Evolutionary conservation across 2,888 invertebrate species (phyloP).

Genomic region (Charanyca ferruginea): DNA sequence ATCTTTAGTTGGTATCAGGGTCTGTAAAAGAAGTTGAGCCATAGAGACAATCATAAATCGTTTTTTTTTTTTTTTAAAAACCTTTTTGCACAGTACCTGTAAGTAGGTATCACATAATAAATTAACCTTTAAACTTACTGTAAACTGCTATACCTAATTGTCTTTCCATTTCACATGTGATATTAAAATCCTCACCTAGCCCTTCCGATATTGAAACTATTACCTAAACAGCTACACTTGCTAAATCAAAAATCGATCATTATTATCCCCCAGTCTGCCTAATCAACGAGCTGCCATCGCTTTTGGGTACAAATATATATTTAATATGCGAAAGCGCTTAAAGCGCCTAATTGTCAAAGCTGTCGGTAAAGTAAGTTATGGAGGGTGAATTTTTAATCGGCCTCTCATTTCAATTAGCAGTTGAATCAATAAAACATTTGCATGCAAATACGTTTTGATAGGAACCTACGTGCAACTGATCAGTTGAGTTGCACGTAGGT

Average conservation of each 20-base stretch:
- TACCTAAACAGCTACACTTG: background rate
- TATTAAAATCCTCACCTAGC: background rate
- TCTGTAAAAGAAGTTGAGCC: too few relatives aligned
- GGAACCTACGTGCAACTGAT: constrained; percentile 63
- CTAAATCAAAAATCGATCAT: constrained; percentile 54
- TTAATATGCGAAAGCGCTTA: constrained; percentile 66
- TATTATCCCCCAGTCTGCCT: constrained; percentile 34
- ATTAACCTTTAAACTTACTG: too few relatives aligned
- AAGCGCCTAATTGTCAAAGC: constrained; percentile 76
- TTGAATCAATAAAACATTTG: constrained; percentile 69
- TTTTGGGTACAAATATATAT: constrained; percentile 45
- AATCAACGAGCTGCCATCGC: constrained; percentile 47
- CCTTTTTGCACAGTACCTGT: too few relatives aligned
- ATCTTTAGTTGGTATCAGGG: too few relatives aligned
- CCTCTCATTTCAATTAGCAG: constrained; percentile 69
- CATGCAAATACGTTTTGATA: constrained; percentile 70
- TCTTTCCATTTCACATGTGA: too few relatives aligned
- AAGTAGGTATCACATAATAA: too few relatives aligned
- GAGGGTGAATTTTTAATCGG: constrained; percentile 76
- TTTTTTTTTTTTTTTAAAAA: too few relatives aligned
- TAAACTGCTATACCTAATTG: too few relatives aligned
- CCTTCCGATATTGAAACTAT: background rate
- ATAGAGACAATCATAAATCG: too few relatives aligned
- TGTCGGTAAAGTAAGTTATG: constrained; percentile 70
- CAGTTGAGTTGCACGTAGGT: constrained; percentile 63